These are phyloP conservation scores for Dolomedes plantarius DNA, from an alignment of 2,888 invertebrate genomes.

Conservation along the genomic window DNA sequence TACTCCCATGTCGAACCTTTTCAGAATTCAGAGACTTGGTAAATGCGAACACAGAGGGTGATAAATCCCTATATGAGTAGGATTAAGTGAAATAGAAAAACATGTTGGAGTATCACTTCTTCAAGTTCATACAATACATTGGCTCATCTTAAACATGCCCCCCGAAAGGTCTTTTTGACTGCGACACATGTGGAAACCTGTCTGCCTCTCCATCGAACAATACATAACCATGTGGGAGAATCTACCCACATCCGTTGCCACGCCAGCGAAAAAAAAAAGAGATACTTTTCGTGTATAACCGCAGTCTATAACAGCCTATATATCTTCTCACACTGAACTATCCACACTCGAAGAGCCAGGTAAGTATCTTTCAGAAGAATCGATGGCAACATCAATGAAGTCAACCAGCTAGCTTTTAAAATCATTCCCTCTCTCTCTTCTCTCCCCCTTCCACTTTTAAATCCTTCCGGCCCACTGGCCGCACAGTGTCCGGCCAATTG, in stretches of 20 bases:
- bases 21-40: too few relatives aligned
- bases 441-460: slow-evolving; percentile 13
- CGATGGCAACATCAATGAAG: slow-evolving; percentile 60
- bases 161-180: not conserved
- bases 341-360: not conserved
- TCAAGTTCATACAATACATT: not conserved
- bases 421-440: slow-evolving; percentile 23
- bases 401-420: slow-evolving; percentile 58
- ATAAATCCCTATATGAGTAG: too few relatives aligned
- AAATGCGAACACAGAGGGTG: too few relatives aligned
- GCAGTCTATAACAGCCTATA: not conserved
- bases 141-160: not conserved
- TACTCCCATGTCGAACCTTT: too few relatives aligned
- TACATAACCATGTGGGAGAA: not conserved
- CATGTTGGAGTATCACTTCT: too few relatives aligned
- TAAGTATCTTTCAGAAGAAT: slow-evolving; percentile 19
- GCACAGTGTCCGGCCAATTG: slow-evolving; percentile 59
- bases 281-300: not conserved
- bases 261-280: not conserved
- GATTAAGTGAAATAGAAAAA: too few relatives aligned
- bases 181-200: not conserved
- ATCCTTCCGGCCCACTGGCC: slow-evolving; percentile 56
- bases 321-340: not conserved
- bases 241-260: not conserved
- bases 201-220: not conserved